Evolutionary conservation across 2,888 invertebrate species (phyloP), one percentile per base, ranked within the genome.

Genomic region (Xanthorhoe spadicearia): DNA sequence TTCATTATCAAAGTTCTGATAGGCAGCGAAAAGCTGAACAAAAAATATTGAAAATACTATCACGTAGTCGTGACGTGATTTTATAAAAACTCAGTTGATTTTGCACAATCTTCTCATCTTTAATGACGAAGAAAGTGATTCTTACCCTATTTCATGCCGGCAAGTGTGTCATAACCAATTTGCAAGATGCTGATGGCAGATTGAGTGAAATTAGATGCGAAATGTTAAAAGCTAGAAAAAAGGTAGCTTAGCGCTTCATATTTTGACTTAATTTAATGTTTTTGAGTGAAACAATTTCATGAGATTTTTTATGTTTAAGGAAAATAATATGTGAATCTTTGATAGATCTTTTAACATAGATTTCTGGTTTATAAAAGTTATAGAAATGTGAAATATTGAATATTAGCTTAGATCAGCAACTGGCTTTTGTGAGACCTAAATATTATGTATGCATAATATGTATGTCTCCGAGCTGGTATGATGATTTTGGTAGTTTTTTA

Each of bases 81-180:
- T 13, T 43, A 43, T 43, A 43, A 43, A 38, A 43, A 23, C 23
- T 23, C 38, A 2, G 13, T 43, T 43, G 38, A 13, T 43, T 13
- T 43, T 13, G 38, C 5, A 43, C 38, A 43, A 43, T 43, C 38
- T 43, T 13, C 38, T 43, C 38, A 43, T 43, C 38, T 43, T 13
- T 13, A 43, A 43, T 43, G 38, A 43, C 13, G 13, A 43, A 43
- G 35, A 38, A 38, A 9, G 38, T 43, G 38, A 43, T 43, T 43
- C 13, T 43, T 43, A 43, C 38, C 38, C 38, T 13, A 43, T 43
- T 43, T 43, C 38, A 43, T 43, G 38, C 13, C 54, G 18, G 18
- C 9, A 9, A 17, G 9, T 6, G 15, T 38, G 61, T 49, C 61
- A 35, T 2, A 19, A 49, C 9, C 61, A 61, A 61, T 54, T 61